Evolutionary conservation across 1,140 invertebrate genomes (phyloP), one percentile per base, ranked within the genome.

Genomic region (Drosophila littoralis): DNA sequence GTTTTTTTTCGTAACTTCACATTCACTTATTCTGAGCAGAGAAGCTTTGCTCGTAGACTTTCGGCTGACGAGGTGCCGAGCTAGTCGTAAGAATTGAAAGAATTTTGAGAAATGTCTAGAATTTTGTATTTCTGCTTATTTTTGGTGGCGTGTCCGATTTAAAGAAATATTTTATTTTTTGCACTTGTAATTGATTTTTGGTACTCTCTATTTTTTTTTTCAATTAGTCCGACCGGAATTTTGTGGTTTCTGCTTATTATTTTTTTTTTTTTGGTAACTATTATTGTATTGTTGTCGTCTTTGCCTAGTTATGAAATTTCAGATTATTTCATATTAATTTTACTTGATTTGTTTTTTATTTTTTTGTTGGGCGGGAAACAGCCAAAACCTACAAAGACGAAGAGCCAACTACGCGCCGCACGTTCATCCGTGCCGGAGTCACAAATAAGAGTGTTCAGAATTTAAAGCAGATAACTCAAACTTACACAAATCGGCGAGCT

Each of bases 341-440:
- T 0, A 28, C 51, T 40, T 42, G 59, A 35, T 69, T 54, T 42
- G 32, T 28, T 63, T 43, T 35, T 45, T 38, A 28, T 75, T 81
- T 77, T 77, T 75, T 89, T 67, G 66, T 84, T 77, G 84, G 73
- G 80, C 83, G 84, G 80, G 85, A 89, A 89, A 89, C 84, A 89
- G 84, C 45, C 84, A 80, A 89, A 80, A 71, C 77, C 74, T 79
- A 83, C 83, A 77, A 77, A 83, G 70, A 79, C 77, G 79, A 85
- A 81, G 83, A 77, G 83, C 81, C 70, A 78, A 81, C 72, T 61
- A 70, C 72, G 76, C 76, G 75, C 40, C 60, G 60, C 52, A 78
- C 76, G 72, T 78, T 48, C 52, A 33, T 52, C 57, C 72, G 46
- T 67, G 50, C 59, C 75, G 54, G 42, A 61, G 75, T 63, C 60